Conservation (phyloP, 1,140 invertebrate species). For the Ceratoteleas bidentatus region DNA sequence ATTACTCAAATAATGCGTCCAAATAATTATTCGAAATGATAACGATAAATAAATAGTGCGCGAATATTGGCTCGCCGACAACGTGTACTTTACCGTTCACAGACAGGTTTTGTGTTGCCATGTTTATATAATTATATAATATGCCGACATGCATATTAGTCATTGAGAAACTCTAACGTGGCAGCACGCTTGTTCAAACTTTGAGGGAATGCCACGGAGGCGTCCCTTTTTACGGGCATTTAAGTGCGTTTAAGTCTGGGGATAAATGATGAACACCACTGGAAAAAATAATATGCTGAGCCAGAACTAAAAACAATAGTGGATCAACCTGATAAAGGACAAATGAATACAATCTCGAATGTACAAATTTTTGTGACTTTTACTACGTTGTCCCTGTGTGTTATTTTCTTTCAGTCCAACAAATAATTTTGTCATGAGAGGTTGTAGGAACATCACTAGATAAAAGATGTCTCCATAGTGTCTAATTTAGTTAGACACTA, state of each 20-base stretch:
- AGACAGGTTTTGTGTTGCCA: neutral
- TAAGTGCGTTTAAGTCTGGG: neutral
- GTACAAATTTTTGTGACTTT: no score
- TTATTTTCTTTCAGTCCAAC: no score
- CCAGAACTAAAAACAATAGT: no score
- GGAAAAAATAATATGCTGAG: no score
- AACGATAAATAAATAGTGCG: slow-evolving; percentile 43
- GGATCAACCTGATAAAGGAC: no score
- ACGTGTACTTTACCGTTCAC: slow-evolving; percentile 23
- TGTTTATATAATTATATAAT: slow-evolving; percentile 33
- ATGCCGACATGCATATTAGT: slow-evolving; percentile 18
- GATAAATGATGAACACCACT: no score
- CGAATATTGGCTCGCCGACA: slow-evolving; percentile 17
- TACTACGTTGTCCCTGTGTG: no score
- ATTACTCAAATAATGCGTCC: slow-evolving; percentile 25
- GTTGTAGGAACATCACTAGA: no score
- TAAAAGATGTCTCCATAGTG: no score
- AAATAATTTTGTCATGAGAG: no score
- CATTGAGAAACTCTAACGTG: slow-evolving; percentile 3
- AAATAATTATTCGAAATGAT: slow-evolving; percentile 37
- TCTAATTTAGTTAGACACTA: no score
- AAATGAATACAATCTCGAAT: no score
- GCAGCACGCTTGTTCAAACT: neutral
- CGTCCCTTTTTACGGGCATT: neutral
- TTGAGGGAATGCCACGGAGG: neutral